Base-by-base conservation (phyloP, 2,797 vertebrate species). In the Xerus rutilus region DNA sequence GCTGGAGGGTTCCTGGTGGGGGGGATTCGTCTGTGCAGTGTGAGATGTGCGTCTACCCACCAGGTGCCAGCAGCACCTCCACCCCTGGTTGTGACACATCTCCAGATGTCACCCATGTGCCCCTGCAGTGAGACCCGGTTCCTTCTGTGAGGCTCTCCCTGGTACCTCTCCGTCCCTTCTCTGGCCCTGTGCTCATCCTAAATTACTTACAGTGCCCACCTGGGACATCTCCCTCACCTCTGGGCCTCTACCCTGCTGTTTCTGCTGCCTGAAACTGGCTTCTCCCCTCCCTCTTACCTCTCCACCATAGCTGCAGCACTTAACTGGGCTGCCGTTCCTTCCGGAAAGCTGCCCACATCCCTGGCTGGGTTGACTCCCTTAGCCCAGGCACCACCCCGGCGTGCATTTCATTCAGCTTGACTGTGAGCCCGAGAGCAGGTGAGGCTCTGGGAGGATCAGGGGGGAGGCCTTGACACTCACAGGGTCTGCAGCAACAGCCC, bases 321-420 rank as follows among this genome's bases (percentile, higher is more conserved):
- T 25, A 30, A 25, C 77, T 1, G 18, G 77, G 59, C 62, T 3
- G 13, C 67, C 3, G 17, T 17, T 73, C 65, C 82, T 77, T 92
- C 74, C 4, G 0, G 70, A 87, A 32, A 18, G 76, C 79, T 25
- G 12, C 17, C 74, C 18, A 3, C 28, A 21, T 32, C 47, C 64
- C 21, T 0, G 0, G 84, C 45, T 10, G 20, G 64, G 30, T 28
- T 5, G 18, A 45, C 45, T 54, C 14, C n/a, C 0, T 0, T 0
- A 15, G 11, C 45, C 49, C 47, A 25, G 3, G 8, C 15, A 0
- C 82, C 5, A 32, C 47, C 23, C 2, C 13, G 13, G 87, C 54
- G 13, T 0, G 0, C 0, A 0, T 3, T 49, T 47, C 4, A 3
- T 14, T 23, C 52, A 28, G 32, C 18, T 17, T 7, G 67, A 67